phyloP scores from a whole-genome alignment of 2,797 vertebrate genomes.

The Tangara arthus region DNA sequence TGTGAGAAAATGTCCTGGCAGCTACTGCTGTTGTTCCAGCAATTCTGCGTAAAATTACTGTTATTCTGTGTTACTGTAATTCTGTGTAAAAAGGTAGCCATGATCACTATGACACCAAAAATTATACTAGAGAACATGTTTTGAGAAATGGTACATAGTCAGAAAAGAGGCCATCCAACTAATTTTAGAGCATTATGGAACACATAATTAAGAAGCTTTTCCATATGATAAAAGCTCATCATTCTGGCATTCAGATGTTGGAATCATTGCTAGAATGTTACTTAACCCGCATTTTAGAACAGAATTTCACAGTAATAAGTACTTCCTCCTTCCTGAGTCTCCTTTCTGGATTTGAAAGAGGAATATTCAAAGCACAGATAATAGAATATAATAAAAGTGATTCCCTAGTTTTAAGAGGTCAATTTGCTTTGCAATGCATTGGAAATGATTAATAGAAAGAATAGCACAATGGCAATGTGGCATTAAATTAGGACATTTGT shows the following conservation, averaged over 20 bases:
- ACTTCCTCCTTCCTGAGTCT: neutral
- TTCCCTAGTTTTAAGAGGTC: neutral
- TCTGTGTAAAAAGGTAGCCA: neutral
- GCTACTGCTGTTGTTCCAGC: neutral
- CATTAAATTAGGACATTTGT: conserved; percentile 12
- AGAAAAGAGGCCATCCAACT: neutral
- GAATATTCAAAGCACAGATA: neutral
- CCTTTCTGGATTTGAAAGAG: neutral
- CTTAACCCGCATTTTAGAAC: neutral
- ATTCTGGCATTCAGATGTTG: neutral
- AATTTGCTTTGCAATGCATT: neutral
- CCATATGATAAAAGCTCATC: conserved; percentile 30
- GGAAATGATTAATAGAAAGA: conserved; percentile 10
- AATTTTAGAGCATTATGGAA: conserved; percentile 41
- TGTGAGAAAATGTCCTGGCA: neutral
- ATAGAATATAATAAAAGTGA: neutral
- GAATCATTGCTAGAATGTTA: conserved; percentile 5
- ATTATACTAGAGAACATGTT: neutral
- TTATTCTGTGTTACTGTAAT: neutral
- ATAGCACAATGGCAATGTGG: neutral
- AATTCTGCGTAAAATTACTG: neutral
- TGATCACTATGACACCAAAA: neutral
- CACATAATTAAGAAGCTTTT: conserved; percentile 33
- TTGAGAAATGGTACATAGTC: neutral
- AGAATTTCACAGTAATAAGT: conserved; percentile 5